Evolutionary conservation across 2,888 invertebrate genomes (phyloP).

Genomic region (Therioaphis trifolii): DNA sequence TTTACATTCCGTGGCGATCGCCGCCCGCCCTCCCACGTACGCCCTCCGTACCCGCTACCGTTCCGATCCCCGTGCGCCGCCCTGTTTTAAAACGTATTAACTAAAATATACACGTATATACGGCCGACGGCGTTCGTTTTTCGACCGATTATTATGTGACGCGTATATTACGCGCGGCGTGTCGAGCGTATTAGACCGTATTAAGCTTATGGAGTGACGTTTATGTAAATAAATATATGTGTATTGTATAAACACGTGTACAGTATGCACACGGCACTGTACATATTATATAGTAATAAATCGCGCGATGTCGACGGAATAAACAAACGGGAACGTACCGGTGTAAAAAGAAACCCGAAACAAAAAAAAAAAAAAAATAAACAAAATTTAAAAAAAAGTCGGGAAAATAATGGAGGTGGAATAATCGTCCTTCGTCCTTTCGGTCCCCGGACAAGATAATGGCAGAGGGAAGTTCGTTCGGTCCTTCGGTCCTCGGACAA

Average conservation of each 20-base stretch:
- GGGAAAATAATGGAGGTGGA: too few relatives aligned
- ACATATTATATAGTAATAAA: too few relatives aligned
- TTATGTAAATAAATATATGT: background rate
- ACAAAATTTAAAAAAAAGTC: too few relatives aligned
- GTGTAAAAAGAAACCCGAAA: too few relatives aligned
- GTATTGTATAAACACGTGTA: background rate
- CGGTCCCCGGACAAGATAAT: too few relatives aligned
- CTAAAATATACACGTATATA: too few relatives aligned
- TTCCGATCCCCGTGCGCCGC: background rate
- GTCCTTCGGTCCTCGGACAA: too few relatives aligned
- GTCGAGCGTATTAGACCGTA: background rate
- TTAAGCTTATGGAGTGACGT: background rate
- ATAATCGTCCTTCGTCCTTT: too few relatives aligned
- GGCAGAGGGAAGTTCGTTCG: too few relatives aligned
- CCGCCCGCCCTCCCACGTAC: background rate
- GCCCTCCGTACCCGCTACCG: background rate
- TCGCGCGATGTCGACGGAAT: background rate
- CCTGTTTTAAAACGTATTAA: constrained; percentile 1
- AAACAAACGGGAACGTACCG: background rate
- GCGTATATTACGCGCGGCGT: background rate
- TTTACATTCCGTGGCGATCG: background rate
- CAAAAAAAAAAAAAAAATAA: too few relatives aligned
- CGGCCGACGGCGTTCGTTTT: background rate
- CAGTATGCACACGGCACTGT: background rate
- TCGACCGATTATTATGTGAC: too few relatives aligned